phyloP scores from a whole-genome alignment of 2,113 vertebrate species.

The Sciurus niger region DNA sequence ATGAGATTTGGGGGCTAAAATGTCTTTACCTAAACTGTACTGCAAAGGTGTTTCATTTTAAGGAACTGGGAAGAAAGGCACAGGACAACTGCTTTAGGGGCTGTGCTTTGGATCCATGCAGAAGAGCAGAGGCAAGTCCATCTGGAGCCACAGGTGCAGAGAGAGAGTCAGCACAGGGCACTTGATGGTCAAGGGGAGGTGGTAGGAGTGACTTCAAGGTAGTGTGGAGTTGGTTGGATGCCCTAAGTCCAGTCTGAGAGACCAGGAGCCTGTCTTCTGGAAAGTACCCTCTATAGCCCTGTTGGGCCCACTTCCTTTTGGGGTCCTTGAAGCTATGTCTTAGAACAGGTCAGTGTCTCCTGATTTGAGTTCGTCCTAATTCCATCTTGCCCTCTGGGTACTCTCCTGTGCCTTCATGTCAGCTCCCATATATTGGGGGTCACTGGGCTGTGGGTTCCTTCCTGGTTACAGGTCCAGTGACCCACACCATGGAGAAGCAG shows the following conservation, averaged over 20 bases:
- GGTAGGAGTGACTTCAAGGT: too few species aligned
- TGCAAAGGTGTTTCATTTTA: neutral
- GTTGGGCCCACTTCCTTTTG: fast-evolving
- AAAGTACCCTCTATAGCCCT: too few species aligned
- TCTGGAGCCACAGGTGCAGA: neutral
- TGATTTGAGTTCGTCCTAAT: neutral
- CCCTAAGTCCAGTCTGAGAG: neutral
- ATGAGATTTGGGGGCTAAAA: neutral
- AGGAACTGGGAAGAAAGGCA: fast-evolving
- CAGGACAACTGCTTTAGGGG: neutral
- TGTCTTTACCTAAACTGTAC: fast-evolving
- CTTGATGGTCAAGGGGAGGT: neutral
- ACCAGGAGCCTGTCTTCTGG: too few species aligned
- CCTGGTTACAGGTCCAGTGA: too few species aligned
- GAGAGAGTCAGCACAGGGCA: fast-evolving
- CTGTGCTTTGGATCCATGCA: fast-evolving
- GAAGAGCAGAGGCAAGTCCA: neutral
- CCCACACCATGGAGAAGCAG: too few species aligned
- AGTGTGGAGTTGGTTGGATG: neutral
- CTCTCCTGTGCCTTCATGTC: too few species aligned
- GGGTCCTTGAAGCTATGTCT: neutral
- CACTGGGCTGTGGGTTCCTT: too few species aligned
- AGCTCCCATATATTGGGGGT: fast-evolving
- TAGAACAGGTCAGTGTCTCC: neutral
- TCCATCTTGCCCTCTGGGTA: too few species aligned